Percentiles rank a stretch among this genome's conserved stretches.
These are phyloP conservation scores for Acanthaster planci DNA, from an alignment of 35 echinoderm and acorn worm species.

Conservation along the genomic window DNA sequence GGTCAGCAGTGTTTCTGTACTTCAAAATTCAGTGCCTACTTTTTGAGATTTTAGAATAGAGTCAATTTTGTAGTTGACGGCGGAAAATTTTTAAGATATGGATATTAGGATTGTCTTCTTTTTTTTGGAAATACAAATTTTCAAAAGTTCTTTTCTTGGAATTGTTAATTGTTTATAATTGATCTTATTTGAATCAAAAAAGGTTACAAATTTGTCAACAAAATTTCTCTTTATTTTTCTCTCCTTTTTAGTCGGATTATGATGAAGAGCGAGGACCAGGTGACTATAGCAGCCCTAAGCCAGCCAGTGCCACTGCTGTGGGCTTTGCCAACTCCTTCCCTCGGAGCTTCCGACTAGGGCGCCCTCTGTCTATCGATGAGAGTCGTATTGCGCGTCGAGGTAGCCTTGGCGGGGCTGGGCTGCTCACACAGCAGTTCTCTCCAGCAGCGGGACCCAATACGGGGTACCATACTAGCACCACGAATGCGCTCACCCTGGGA, in stretches of 20 bases:
- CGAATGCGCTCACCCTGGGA: constrained; percentile 86
- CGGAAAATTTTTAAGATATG: no score
- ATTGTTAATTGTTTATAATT: no score
- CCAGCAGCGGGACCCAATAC: constrained; percentile 45
- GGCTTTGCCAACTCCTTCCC: constrained; percentile 86
- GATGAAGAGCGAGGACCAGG: constrained; percentile 56
- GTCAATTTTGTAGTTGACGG: no score
- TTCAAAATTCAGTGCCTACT: no score
- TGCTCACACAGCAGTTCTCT: constrained; percentile 23
- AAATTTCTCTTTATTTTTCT: constrained; percentile 23
- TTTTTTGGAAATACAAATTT: no score
- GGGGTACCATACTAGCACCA: constrained; percentile 86
- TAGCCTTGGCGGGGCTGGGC: constrained; percentile 54
- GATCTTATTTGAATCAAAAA: no score
- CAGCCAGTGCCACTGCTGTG: constrained; percentile 50
- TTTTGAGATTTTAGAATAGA: no score
- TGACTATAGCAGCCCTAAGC: constrained; percentile 53
- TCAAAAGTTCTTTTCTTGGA: no score
- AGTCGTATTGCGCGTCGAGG: constrained; percentile 72
- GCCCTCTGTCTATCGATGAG: constrained; percentile 92
- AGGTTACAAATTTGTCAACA: not conserved
- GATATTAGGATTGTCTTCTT: no score
- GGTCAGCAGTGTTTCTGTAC: no score
- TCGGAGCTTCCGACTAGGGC: constrained; percentile 69
- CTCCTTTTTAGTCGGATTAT: constrained; percentile 68